Percentiles rank a stretch among this genome's conserved stretches.
Evolutionary conservation across 1,140 invertebrate species (phyloP).

Genomic region (Melitaea cinxia): DNA sequence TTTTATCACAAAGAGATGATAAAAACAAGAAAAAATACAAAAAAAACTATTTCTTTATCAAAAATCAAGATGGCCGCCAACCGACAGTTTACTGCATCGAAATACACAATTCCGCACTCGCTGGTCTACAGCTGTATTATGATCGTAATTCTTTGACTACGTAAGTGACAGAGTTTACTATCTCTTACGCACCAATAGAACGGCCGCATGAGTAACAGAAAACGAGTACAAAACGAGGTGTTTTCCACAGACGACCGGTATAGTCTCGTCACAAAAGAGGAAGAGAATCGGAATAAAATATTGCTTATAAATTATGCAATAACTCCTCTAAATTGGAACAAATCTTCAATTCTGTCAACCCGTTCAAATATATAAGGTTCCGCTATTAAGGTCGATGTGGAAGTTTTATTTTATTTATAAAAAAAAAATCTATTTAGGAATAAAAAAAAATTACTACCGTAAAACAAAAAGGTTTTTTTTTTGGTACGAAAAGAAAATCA

Average conservation of each 20-base stretch:
- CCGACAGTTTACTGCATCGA: conserved; percentile 22
- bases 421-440: background rate
- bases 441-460: too few species aligned
- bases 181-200: conserved; percentile 31
- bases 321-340: background rate
- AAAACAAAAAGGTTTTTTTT: too few species aligned
- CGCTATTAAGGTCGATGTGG: too few species aligned
- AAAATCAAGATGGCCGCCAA: conserved; percentile 42
- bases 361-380: too few species aligned
- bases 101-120: conserved; percentile 59
- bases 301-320: background rate
- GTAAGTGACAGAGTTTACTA: conserved; percentile 32
- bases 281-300: background rate
- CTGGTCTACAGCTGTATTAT: conserved; percentile 51
- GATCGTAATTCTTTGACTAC: conserved; percentile 47
- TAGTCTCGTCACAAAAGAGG: background rate
- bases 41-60: conserved; percentile 15
- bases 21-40: background rate
- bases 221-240: conserved; percentile 49
- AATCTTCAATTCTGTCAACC: too few species aligned
- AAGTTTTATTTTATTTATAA: background rate
- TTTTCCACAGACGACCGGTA: conserved; percentile 15
- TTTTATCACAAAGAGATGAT: too few species aligned
- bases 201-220: conserved; percentile 40
- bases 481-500: too few species aligned